A percentile compares a stretch with the other conserved stretches of the same genome.
These are phyloP conservation scores for Ianthella basta DNA, from an alignment of 37 sponge, comb jelly and placozoan genomes.

Conservation along the genomic window DNA sequence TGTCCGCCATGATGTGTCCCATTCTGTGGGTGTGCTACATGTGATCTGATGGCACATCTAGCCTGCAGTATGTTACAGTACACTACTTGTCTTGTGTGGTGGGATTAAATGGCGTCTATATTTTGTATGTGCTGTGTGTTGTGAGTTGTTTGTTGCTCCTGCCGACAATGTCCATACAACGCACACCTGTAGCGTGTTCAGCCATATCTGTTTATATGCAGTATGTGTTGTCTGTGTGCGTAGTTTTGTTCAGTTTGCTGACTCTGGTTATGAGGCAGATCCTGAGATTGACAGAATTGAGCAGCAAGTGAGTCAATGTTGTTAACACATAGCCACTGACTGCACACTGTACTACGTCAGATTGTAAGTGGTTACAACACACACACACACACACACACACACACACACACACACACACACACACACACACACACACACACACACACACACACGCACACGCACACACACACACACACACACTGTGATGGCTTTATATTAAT, in stretches of 20 bases:
- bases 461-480: background rate
- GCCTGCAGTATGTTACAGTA: no score
- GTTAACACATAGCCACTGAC: background rate
- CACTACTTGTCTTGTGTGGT: no score
- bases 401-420: constrained; percentile 22
- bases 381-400: constrained; percentile 26
- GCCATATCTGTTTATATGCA: no score
- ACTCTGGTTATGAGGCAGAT: constrained; percentile 67
- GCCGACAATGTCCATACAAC: no score
- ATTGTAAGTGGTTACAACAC: background rate
- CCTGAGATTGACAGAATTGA: constrained; percentile 58
- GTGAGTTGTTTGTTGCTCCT: no score
- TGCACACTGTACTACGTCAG: background rate
- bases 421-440: constrained; percentile 29
- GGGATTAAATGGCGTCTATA: no score
- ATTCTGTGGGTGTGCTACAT: no score
- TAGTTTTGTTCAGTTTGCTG: constrained; percentile 64
- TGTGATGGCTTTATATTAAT: background rate
- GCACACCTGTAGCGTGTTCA: no score
- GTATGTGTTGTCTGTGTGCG: background rate
- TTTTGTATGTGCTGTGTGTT: no score
- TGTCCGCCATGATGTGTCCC: no score
- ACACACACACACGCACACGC: no score
- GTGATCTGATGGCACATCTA: no score
- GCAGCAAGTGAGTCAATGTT: constrained; percentile 27